A percentile compares a stretch with the other conserved stretches of the same genome.
Evolutionary conservation across 2,797 vertebrate species (phyloP).

Genomic region (Anas bernieri): DNA sequence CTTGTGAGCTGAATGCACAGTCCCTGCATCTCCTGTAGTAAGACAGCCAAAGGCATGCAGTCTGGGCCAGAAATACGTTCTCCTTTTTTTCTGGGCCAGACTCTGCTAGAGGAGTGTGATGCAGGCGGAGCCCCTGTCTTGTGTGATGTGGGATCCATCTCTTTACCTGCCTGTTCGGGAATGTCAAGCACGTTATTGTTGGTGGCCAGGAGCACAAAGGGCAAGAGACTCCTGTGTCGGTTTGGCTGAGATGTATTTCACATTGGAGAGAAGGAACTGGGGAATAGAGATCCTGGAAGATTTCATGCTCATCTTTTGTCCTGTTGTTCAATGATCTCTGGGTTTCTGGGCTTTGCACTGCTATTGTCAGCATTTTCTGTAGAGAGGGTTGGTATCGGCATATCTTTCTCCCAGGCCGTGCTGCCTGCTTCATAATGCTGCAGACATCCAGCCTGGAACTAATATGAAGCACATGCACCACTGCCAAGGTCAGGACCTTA

Average conservation of each 20-base stretch:
- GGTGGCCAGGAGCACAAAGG: not conserved
- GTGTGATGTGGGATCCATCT: not conserved
- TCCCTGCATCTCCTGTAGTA: not conserved
- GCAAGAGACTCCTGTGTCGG: not conserved
- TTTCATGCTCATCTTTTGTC: not conserved
- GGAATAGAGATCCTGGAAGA: not conserved
- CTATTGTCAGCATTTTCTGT: not conserved
- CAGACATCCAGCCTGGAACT: not conserved
- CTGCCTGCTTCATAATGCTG: not conserved
- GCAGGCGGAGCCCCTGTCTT: not conserved
- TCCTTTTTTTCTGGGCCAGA: not conserved
- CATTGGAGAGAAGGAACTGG: rapidly evolving
- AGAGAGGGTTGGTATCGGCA: not conserved
- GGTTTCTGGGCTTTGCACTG: not conserved
- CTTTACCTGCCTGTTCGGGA: not conserved
- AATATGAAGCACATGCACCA: not conserved
- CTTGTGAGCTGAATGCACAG: not conserved
- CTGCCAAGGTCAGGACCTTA: slow-evolving; percentile 33
- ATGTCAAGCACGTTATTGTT: not conserved
- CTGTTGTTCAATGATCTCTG: not conserved
- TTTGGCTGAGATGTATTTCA: not conserved
- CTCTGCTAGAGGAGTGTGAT: not conserved
- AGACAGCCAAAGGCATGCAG: not conserved
- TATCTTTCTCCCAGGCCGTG: not conserved
- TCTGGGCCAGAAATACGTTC: not conserved